A percentile compares a stretch with the other conserved stretches of the same genome.
These are phyloP conservation scores for Meriones unguiculatus DNA, from an alignment of 2,113 vertebrate genomes.

Conservation along the genomic window DNA sequence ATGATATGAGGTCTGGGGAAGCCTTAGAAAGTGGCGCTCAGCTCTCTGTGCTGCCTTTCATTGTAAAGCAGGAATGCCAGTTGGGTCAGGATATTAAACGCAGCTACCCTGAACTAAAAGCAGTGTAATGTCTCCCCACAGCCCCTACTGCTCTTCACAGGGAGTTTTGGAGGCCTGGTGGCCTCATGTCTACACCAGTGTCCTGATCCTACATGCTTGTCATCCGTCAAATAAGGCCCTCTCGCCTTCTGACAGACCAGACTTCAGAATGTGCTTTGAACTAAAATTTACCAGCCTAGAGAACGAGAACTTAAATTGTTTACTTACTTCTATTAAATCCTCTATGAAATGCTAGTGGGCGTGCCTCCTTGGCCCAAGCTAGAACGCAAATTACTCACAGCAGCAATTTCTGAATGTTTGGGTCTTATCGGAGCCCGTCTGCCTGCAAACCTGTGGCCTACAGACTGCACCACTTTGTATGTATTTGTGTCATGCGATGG, in stretches of 20 bases:
- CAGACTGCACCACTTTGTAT: not conserved
- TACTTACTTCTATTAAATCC: constrained; percentile 19
- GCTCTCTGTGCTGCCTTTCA: not conserved
- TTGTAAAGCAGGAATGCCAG: not conserved
- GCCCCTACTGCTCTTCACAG: not conserved
- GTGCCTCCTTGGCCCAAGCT: not conserved
- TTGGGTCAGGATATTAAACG: not conserved
- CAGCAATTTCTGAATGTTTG: not conserved
- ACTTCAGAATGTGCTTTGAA: not conserved
- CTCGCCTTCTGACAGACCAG: not conserved
- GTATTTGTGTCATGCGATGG: not conserved
- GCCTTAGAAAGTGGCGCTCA: not conserved
- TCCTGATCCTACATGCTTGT: not conserved
- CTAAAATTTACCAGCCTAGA: not conserved
- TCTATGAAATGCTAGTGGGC: constrained; percentile 4
- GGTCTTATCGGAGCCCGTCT: not conserved
- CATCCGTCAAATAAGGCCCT: not conserved
- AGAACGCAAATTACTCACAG: constrained; percentile 6
- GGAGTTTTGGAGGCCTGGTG: not conserved
- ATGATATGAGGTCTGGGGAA: not conserved
- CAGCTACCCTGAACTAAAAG: not conserved
- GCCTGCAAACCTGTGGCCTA: not conserved
- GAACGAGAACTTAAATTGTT: not conserved
- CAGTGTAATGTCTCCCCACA: not conserved
- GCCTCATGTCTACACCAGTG: not conserved